Evolutionary conservation across 2,113 vertebrate genomes (phyloP).

Genomic region (Camelus bactrianus): DNA sequence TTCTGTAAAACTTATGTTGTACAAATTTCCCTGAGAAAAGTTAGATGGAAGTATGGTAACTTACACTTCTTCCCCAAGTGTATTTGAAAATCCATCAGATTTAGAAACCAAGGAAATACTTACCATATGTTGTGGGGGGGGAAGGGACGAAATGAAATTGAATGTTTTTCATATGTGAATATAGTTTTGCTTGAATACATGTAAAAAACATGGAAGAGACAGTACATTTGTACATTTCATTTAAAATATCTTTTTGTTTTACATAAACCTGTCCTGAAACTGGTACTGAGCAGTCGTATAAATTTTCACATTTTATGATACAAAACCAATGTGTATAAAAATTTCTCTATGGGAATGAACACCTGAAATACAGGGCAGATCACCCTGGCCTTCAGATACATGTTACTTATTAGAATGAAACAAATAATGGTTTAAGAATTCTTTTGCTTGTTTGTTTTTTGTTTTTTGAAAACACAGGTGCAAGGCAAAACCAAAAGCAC

Average conservation of each 20-base stretch:
- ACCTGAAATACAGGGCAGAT: conserved; percentile 60
- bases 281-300: conserved; percentile 56
- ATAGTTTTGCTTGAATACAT: conserved; percentile 72
- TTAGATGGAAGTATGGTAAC: conserved; percentile 57
- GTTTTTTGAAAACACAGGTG: conserved; percentile 67
- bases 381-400: conserved; percentile 60
- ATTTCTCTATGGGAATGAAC: background rate
- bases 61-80: conserved; percentile 78
- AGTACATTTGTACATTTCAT: conserved; percentile 71
- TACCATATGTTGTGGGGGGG: conserved; percentile 76
- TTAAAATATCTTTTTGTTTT: conserved; percentile 73
- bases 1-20: conserved; percentile 63
- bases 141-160: conserved; percentile 10
- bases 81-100: conserved; percentile 79
- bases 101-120: conserved; percentile 83
- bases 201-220: conserved; percentile 62
- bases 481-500: conserved; percentile 45
- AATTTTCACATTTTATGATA: conserved; percentile 25
- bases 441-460: conserved; percentile 12
- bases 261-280: conserved; percentile 73
- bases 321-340: background rate
- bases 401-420: conserved; percentile 80
- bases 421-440: conserved; percentile 73
- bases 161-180: conserved; percentile 73
- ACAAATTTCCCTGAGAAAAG: conserved; percentile 77